phyloP scores from a whole-genome alignment of 2,888 invertebrate species.

The Selenia dentaria region DNA sequence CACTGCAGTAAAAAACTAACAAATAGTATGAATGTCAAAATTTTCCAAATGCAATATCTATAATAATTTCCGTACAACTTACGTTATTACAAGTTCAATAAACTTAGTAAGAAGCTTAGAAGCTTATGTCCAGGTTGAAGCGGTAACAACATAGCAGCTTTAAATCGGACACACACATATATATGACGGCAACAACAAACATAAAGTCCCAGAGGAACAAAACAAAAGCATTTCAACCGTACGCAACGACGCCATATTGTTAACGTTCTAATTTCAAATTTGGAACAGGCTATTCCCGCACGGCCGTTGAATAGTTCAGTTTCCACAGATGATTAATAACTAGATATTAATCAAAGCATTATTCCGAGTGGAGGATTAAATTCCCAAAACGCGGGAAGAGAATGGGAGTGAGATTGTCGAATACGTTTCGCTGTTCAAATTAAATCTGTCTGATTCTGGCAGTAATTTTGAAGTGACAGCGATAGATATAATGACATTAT shows the following conservation, averaged over 20 bases:
- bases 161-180: constrained; percentile 4
- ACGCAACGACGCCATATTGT: constrained; percentile 57
- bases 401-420: constrained; percentile 15
- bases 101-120: too few species aligned
- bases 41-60: too few species aligned
- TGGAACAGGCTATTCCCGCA: constrained; percentile 63
- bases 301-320: constrained; percentile 70
- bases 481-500: too few species aligned
- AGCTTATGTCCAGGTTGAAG: neutral
- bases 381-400: constrained; percentile 24
- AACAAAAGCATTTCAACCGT: constrained; percentile 47
- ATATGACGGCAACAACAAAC: constrained; percentile 8
- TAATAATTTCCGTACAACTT: too few species aligned
- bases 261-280: constrained; percentile 68
- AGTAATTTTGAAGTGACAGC: constrained; percentile 8
- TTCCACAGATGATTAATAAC: constrained; percentile 68
- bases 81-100: too few species aligned
- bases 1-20: too few species aligned
- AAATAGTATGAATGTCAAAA: too few species aligned
- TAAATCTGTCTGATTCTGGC: constrained; percentile 16
- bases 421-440: constrained; percentile 16
- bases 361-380: constrained; percentile 48
- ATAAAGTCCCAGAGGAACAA: constrained; percentile 27
- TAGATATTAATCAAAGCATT: constrained; percentile 72
- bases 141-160: neutral